Evolutionary conservation across 1,140 invertebrate genomes (phyloP).

Genomic region (Zaprionus vittiger): DNA sequence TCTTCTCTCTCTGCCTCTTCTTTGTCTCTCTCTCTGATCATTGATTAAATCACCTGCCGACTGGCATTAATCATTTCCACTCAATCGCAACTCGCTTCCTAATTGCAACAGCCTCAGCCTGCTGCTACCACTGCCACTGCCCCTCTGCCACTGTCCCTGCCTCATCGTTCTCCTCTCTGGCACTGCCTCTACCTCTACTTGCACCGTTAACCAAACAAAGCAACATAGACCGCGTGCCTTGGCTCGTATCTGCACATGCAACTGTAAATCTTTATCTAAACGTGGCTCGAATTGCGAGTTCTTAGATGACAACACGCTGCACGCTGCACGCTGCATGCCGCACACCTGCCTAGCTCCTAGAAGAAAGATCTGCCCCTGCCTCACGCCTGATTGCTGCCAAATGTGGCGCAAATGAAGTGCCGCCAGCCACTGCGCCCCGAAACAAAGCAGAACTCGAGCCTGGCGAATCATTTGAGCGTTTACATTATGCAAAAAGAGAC

Average conservation of each 20-base stretch:
- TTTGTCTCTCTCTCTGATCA: conserved; percentile 6
- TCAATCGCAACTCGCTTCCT: conserved; percentile 50
- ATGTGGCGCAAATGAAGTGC: conserved; percentile 50
- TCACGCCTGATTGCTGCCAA: conserved; percentile 52
- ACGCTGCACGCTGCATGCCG: conserved; percentile 53
- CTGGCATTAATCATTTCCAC: conserved; percentile 64
- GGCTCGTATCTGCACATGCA: conserved; percentile 26
- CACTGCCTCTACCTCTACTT: neutral
- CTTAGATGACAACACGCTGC: conserved; percentile 32
- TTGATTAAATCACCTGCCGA: conserved; percentile 29
- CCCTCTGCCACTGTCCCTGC: neutral
- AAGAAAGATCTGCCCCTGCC: conserved; percentile 21
- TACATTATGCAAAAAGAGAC: conserved; percentile 37
- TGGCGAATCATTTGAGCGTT: neutral
- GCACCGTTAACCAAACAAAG: conserved; percentile 55
- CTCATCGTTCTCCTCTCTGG: neutral
- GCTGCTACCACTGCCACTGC: neutral
- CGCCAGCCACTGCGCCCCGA: neutral
- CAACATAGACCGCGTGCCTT: conserved; percentile 30
- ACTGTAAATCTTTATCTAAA: conserved; percentile 69
- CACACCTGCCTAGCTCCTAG: conserved; percentile 46
- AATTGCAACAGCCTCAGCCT: conserved; percentile 49
- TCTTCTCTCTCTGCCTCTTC: neutral
- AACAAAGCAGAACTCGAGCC: conserved; percentile 24
- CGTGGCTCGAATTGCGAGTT: conserved; percentile 62